Evolutionary conservation across 2,888 invertebrate genomes (phyloP), one percentile per base, ranked within the genome.

Genomic region (Nomada goodeniana): DNA sequence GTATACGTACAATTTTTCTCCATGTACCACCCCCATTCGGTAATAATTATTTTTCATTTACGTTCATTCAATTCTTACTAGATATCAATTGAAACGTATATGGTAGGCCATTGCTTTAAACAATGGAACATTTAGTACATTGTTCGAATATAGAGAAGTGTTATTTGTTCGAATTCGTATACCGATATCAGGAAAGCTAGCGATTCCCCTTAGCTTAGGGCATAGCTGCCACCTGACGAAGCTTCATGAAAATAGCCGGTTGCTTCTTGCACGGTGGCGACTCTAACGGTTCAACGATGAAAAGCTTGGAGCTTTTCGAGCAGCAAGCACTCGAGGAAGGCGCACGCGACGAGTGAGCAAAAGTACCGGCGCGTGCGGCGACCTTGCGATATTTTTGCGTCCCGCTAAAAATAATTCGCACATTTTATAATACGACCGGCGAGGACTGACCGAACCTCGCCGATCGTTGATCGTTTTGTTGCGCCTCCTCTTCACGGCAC

Each of bases 311-410:
- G 85, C 80, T 80, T 79, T 68, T 81, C 79, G 69, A 61, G 47
- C 65, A 64, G 36, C 60, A 76, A 80, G 83, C 84, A 72, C 67
- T 80, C 83, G 57, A 50, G 20, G 29, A 57, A 73, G 86, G 82
- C 83, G 83, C 82, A 72, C 83, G 87, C 80, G 82, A 70, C 83
- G 84, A 73, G 69, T 82, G 72, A 70, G 82, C 82, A 79, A 80
- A 83, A 88, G 83, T 86, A 86, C 83, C 84, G 88, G 83, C 89
- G 87, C 90, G 90, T 91, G 89, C 87, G 90, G 91, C 91, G 93
- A 93, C 93, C 93, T 93, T 93, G 93, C 91, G 91, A 90, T 93
- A 93, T 93, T 93, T 93, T 93, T 90, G 91, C 90, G 88, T 87
- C 63, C 79, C 83, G 88, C 93, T 92, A 93, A 93, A 93, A 93